These are phyloP conservation scores for Dromas ardeola DNA, from an alignment of 2,113 vertebrate species.

Conservation along the genomic window DNA sequence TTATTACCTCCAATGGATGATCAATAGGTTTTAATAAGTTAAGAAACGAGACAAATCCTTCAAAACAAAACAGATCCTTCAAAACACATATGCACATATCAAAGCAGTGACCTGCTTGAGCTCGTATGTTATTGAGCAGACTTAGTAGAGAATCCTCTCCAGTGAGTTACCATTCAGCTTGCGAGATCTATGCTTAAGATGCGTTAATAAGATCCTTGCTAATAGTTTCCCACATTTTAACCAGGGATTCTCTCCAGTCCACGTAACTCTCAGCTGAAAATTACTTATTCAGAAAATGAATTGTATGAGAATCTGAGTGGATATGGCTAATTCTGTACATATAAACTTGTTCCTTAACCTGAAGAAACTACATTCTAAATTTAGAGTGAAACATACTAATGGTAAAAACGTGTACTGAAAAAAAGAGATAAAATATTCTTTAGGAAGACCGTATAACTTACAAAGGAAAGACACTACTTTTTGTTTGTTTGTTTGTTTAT, in stretches of 20 bases:
- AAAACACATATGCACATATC: background rate
- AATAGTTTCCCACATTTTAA: background rate
- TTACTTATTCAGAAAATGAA: background rate
- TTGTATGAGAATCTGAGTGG: background rate
- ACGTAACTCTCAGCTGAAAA: background rate
- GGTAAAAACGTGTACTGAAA: background rate
- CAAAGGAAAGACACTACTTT: background rate
- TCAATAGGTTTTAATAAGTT: background rate
- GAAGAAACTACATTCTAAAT: background rate
- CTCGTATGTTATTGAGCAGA: background rate
- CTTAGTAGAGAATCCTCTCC: background rate
- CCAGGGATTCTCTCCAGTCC: background rate
- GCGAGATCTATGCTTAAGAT: fast-evolving
- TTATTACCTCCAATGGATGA: background rate
- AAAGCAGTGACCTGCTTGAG: background rate
- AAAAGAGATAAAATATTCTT: background rate
- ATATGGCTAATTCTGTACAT: background rate
- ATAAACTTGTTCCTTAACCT: background rate
- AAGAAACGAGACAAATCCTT: background rate
- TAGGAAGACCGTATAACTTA: background rate
- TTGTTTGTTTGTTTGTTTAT: background rate
- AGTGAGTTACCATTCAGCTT: background rate
- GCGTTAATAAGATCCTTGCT: background rate
- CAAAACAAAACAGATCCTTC: background rate
- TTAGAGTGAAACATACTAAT: background rate